Percentiles rank a stretch among this genome's conserved stretches.
These are phyloP conservation scores for Lepidotrigona ventralis DNA, from an alignment of 1,140 invertebrate species.

Conservation along the genomic window DNA sequence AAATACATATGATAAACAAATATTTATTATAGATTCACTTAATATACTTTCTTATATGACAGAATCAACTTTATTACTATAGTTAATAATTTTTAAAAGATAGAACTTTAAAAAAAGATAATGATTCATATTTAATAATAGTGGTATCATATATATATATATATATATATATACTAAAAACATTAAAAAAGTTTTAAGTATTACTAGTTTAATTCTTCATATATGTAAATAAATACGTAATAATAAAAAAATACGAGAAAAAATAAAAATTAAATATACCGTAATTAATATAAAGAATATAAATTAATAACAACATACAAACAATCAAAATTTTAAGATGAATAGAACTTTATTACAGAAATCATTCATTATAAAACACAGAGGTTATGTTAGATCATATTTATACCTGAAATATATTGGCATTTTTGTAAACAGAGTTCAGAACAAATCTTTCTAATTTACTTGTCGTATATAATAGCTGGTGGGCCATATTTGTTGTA, in stretches of 20 bases:
- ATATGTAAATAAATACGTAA: neutral
- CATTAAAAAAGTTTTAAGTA: neutral
- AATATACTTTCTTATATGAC: neutral
- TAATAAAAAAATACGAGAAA: neutral
- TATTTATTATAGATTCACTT: neutral
- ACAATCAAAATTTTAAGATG: neutral
- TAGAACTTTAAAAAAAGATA: neutral
- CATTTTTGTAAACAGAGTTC: slow-evolving; percentile 70
- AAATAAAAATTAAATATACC: neutral
- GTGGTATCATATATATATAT: neutral
- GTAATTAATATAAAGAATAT: neutral
- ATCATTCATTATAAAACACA: slow-evolving; percentile 49
- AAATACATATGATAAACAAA: neutral
- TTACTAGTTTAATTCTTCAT: neutral
- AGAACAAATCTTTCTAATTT: slow-evolving; percentile 74
- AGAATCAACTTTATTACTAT: neutral
- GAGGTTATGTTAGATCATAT: slow-evolving; percentile 69
- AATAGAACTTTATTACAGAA: neutral
- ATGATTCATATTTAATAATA: neutral
- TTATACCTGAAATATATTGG: slow-evolving; percentile 73
- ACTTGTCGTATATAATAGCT: slow-evolving; percentile 71
- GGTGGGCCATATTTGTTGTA: slow-evolving; percentile 70
- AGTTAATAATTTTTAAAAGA: neutral
- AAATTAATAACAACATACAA: neutral
- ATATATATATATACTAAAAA: neutral